These are phyloP conservation scores for Sussaba pulchella DNA, from an alignment of 2,888 invertebrate species.

Conservation along the genomic window DNA sequence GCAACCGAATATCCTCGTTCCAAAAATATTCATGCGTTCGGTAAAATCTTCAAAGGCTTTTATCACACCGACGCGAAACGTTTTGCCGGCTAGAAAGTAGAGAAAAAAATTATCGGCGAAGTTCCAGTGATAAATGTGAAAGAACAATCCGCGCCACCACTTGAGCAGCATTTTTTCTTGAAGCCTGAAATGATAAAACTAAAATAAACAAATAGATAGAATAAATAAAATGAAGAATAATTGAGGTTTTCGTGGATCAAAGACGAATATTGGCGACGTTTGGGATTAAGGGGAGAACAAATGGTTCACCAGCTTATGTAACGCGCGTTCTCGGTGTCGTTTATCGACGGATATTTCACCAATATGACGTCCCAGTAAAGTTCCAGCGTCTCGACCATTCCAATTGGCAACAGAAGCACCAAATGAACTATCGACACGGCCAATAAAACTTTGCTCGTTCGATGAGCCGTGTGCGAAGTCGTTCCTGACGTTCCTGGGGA, in stretches of 20 bases:
- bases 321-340: slow-evolving; percentile 68
- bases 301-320: slow-evolving; percentile 79
- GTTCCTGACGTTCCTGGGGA: slow-evolving; percentile 73
- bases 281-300: slow-evolving; percentile 7
- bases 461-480: slow-evolving; percentile 70
- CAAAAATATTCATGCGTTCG: slow-evolving; percentile 38
- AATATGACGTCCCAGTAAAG: slow-evolving; percentile 80
- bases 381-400: slow-evolving; percentile 81
- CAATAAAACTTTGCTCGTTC: slow-evolving; percentile 79
- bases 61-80: slow-evolving; percentile 77
- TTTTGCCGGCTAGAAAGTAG: slow-evolving; percentile 81
- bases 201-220: background rate
- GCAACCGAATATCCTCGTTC: slow-evolving; percentile 63
- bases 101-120: slow-evolving; percentile 82
- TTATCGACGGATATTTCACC: slow-evolving; percentile 71
- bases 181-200: slow-evolving; percentile 75
- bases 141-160: slow-evolving; percentile 81
- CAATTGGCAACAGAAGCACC: slow-evolving; percentile 80
- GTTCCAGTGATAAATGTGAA: slow-evolving; percentile 82
- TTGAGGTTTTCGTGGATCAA: background rate
- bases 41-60: slow-evolving; percentile 69
- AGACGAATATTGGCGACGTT: background rate
- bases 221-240: slow-evolving; percentile 7
- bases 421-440: slow-evolving; percentile 82
- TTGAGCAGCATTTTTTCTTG: slow-evolving; percentile 81